Conservation (phyloP, 2,113 vertebrate genomes). For the Lepus timidus region DNA sequence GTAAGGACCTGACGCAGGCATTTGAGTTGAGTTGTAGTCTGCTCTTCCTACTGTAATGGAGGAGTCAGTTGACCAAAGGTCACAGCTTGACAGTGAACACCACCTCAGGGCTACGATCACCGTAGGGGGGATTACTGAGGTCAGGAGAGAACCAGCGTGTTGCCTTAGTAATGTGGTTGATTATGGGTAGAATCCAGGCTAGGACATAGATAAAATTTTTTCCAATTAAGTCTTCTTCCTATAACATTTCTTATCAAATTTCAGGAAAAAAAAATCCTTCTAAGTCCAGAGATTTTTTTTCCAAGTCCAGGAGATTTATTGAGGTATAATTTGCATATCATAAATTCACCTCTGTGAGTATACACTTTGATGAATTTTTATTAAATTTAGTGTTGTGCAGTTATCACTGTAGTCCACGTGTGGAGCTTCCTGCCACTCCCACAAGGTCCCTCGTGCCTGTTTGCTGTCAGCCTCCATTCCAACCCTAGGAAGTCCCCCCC, state of each 20-base stretch:
- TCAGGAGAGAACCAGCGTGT: not conserved
- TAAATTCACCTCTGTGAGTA: not conserved
- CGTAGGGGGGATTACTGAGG: not conserved
- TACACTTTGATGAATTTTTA: not conserved
- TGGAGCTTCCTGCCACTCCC: not conserved
- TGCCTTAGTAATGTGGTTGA: not conserved
- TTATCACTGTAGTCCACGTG: not conserved
- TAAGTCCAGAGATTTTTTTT: not conserved
- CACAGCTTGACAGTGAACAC: accelerated
- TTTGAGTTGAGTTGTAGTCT: not conserved
- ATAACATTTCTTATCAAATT: not conserved
- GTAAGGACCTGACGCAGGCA: not conserved
- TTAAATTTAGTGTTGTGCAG: not conserved
- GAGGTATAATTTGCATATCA: not conserved
- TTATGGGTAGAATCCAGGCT: not conserved
- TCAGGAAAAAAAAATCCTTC: not conserved
- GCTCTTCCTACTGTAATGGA: not conserved
- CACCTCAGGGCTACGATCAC: not conserved
- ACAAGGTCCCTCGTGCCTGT: not conserved
- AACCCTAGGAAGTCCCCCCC: no score
- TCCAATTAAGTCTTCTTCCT: not conserved
- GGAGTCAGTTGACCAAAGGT: not conserved
- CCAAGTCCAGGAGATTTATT: not conserved
- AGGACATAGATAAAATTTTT: not conserved
- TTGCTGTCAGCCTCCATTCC: not conserved